Percentiles rank a stretch among this genome's conserved stretches.
phyloP scores from a whole-genome alignment of 1,140 invertebrate species.

The Lutraria rhynchaena region DNA sequence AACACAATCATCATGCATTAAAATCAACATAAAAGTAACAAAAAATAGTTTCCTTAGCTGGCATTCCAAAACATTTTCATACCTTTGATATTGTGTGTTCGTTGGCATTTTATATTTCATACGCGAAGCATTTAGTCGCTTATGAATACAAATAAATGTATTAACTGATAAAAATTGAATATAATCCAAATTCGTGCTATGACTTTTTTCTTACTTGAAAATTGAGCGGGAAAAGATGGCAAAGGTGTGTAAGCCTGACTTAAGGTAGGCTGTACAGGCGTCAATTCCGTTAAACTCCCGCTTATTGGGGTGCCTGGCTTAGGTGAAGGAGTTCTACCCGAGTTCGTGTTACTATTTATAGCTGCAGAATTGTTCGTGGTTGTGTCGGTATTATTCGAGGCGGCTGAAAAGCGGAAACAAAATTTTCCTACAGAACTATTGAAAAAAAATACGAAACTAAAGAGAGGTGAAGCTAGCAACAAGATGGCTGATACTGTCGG shows the following conservation, averaged over 20 bases:
- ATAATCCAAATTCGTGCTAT: too few relatives aligned
- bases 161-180: too few relatives aligned
- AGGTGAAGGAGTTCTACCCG: constrained; percentile 46
- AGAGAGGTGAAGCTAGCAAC: too few relatives aligned
- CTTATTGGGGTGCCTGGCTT: constrained; percentile 55
- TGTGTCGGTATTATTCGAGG: constrained; percentile 45
- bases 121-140: too few relatives aligned
- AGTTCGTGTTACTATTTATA: constrained; percentile 38
- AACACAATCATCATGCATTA: too few relatives aligned
- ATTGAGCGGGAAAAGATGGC: constrained; percentile 60
- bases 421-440: constrained; percentile 28
- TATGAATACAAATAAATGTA: too few relatives aligned
- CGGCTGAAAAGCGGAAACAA: constrained; percentile 59
- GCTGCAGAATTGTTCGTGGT: constrained; percentile 26
- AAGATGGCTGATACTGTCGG: too few relatives aligned
- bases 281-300: constrained; percentile 57
- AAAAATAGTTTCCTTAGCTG: too few relatives aligned
- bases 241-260: constrained; percentile 58
- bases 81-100: too few relatives aligned
- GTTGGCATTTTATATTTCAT: too few relatives aligned
- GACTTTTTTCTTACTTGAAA: constrained; percentile 52
- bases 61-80: too few relatives aligned
- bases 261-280: constrained; percentile 48
- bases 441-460: background rate
- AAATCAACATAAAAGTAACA: too few relatives aligned